A percentile compares a stretch with the other conserved stretches of the same genome.
Evolutionary conservation across 1,140 invertebrate species (phyloP).

Genomic region (Heliconius melpomene): DNA sequence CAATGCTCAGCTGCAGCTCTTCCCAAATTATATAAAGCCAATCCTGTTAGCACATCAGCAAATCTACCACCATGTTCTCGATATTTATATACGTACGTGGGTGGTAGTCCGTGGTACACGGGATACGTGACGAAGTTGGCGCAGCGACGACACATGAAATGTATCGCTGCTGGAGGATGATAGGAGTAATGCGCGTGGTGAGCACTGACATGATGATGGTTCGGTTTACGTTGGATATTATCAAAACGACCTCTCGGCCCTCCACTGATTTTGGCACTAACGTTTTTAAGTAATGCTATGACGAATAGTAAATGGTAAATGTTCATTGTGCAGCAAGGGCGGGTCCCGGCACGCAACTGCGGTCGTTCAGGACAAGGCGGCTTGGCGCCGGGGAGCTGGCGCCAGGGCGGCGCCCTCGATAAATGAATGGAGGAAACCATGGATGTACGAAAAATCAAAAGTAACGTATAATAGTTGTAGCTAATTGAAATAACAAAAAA

Average conservation of each 20-base stretch:
- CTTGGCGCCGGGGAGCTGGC: slow-evolving; percentile 58
- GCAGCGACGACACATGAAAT: slow-evolving; percentile 64
- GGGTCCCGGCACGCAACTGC: slow-evolving; percentile 66
- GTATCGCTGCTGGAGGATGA: slow-evolving; percentile 62
- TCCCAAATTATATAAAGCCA: slow-evolving; percentile 70
- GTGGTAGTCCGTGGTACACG: slow-evolving; percentile 63
- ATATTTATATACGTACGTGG: slow-evolving; percentile 68
- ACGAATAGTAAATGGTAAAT: slow-evolving; percentile 42
- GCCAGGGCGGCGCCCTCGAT: slow-evolving; percentile 59
- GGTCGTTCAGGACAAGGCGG: slow-evolving; percentile 54
- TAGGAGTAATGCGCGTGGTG: slow-evolving; percentile 66
- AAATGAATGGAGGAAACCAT: slow-evolving; percentile 46
- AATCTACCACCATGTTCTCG: slow-evolving; percentile 62
- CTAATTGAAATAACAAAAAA: background rate
- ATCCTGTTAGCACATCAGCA: slow-evolving; percentile 58
- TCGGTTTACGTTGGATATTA: slow-evolving; percentile 39
- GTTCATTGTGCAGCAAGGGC: slow-evolving; percentile 65
- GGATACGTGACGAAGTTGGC: slow-evolving; percentile 57
- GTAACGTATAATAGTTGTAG: slow-evolving; percentile 2
- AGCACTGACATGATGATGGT: slow-evolving; percentile 56
- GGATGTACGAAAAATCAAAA: slow-evolving; percentile 20
- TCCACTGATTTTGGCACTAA: slow-evolving; percentile 58
- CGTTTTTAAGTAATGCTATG: slow-evolving; percentile 39
- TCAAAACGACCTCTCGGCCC: slow-evolving; percentile 58
- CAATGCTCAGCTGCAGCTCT: slow-evolving; percentile 53